phyloP scores from a whole-genome alignment of 2,797 vertebrate genomes.

The Sylvilagus floridanus region DNA sequence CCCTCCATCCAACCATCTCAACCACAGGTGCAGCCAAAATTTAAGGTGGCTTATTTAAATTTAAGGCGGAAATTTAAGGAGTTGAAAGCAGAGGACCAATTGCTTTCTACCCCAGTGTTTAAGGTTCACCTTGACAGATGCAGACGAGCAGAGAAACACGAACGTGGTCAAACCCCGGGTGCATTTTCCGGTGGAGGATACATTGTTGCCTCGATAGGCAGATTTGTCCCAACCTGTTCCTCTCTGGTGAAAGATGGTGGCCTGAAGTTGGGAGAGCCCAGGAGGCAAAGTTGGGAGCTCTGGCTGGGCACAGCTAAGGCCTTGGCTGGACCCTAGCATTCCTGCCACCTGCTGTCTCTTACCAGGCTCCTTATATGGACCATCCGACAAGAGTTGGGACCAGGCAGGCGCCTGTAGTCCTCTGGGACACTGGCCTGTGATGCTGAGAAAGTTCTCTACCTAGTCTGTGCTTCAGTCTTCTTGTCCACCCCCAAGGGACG shows the following conservation, averaged over 20 bases:
- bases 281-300: background rate
- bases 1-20: background rate
- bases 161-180: too few relatives aligned
- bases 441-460: background rate
- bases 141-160: background rate
- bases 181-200: background rate
- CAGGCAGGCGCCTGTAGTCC: accelerated
- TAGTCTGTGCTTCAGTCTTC: background rate
- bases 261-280: accelerated
- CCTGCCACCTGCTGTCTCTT: accelerated
- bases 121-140: background rate
- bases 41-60: background rate
- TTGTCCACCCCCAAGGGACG: too few relatives aligned
- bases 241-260: background rate
- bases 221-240: too few relatives aligned
- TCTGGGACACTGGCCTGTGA: background rate
- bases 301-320: background rate
- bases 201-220: background rate
- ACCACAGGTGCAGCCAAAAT: background rate
- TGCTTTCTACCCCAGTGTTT: background rate
- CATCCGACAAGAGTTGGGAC: background rate
- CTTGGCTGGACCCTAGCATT: too few relatives aligned
- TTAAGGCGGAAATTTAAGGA: too few relatives aligned
- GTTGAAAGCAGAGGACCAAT: background rate
- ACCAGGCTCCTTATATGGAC: too few relatives aligned